phyloP scores from a whole-genome alignment of 2,888 invertebrate species.

The Fragum whitleyi region DNA sequence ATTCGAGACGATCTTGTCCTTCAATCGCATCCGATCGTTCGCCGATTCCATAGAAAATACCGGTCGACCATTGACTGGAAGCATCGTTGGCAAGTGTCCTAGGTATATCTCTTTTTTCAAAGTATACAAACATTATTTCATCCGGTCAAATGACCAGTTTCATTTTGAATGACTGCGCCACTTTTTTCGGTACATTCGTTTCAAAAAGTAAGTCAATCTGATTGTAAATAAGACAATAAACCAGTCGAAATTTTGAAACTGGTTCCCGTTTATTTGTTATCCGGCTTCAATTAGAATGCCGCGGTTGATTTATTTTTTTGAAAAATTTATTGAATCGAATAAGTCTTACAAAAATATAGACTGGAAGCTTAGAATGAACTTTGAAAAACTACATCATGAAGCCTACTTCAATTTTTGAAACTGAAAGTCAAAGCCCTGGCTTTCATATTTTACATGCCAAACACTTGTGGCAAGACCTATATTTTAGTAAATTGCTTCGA shows the following conservation, averaged over 20 bases:
- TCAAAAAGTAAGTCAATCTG: not conserved
- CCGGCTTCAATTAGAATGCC: not conserved
- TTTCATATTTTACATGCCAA: too few relatives aligned
- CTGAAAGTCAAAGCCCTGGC: too few relatives aligned
- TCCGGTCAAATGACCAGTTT: slow-evolving; percentile 59
- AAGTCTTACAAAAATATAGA: too few relatives aligned
- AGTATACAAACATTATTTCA: slow-evolving; percentile 45
- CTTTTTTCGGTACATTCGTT: too few relatives aligned
- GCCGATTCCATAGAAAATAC: slow-evolving; percentile 61
- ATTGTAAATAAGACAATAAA: not conserved
- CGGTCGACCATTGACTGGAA: slow-evolving; percentile 53
- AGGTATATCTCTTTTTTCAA: not conserved
- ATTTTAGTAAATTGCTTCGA: too few relatives aligned
- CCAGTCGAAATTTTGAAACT: not conserved
- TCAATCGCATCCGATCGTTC: slow-evolving; percentile 78
- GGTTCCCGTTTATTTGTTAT: not conserved
- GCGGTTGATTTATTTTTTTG: too few relatives aligned
- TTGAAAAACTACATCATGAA: too few relatives aligned
- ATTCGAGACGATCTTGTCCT: slow-evolving; percentile 82
- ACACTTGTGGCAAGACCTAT: too few relatives aligned
- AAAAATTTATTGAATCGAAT: too few relatives aligned
- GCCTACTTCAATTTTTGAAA: too few relatives aligned
- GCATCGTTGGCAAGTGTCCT: slow-evolving; percentile 34
- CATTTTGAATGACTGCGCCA: slow-evolving; percentile 37
- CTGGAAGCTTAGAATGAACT: too few relatives aligned